A percentile compares a stretch with the other conserved stretches of the same genome.
phyloP scores from a whole-genome alignment of 2,113 vertebrate species.

The Tricholaema leucomelas region DNA sequence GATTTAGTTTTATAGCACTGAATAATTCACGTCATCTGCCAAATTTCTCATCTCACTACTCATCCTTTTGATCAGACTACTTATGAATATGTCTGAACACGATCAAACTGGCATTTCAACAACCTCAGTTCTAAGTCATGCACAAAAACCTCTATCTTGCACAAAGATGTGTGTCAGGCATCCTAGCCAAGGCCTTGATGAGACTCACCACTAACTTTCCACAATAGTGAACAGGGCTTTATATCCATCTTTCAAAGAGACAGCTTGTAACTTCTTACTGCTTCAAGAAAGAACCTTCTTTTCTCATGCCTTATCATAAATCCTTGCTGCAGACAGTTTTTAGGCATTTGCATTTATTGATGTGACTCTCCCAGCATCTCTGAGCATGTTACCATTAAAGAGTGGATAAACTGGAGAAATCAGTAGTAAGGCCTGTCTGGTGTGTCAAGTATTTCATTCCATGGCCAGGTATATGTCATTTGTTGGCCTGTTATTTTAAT shows the following conservation, averaged over 20 bases:
- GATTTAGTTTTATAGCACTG: neutral
- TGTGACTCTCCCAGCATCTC: neutral
- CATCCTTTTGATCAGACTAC: neutral
- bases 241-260: neutral
- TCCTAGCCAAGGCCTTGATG: neutral
- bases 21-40: slow-evolving; percentile 5
- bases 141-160: neutral
- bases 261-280: neutral
- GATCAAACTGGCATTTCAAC: neutral
- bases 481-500: neutral
- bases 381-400: neutral
- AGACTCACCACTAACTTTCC: neutral
- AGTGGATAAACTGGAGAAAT: neutral
- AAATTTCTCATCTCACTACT: neutral
- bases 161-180: neutral
- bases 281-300: neutral
- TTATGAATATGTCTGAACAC: neutral
- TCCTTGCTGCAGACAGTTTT: slow-evolving; percentile 5
- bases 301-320: neutral
- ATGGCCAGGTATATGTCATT: neutral
- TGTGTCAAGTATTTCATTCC: slow-evolving; percentile 8
- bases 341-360: slow-evolving; percentile 9
- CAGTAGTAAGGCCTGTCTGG: neutral
- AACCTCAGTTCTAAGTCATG: neutral
- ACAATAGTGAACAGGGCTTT: neutral